Conservation (phyloP, 2,888 invertebrate genomes). For the Xanthia togata region DNA sequence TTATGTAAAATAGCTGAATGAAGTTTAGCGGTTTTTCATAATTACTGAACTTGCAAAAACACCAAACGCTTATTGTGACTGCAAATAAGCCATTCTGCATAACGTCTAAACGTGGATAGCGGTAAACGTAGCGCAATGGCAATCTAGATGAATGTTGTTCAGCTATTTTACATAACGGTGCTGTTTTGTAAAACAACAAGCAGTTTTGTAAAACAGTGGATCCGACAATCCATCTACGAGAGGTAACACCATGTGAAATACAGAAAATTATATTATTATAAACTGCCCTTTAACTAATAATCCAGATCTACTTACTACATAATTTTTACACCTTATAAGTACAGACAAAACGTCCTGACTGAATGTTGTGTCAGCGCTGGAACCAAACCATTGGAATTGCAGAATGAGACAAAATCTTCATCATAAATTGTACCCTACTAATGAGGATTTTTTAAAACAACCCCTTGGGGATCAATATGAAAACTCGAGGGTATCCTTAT, state of each 20-base stretch:
- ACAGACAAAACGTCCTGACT: not conserved
- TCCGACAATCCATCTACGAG: not conserved
- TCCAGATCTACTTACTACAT: not conserved
- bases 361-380: not conserved
- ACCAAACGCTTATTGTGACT: too few relatives aligned
- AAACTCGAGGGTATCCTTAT: conserved; percentile 10
- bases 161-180: not conserved
- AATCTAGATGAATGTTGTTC: not conserved
- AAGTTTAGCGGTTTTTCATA: too few relatives aligned
- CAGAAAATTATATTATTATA: not conserved
- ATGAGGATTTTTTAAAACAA: conserved; percentile 39
- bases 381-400: not conserved
- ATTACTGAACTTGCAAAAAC: too few relatives aligned
- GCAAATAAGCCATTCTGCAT: not conserved
- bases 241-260: not conserved
- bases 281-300: not conserved
- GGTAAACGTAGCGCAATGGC: not conserved
- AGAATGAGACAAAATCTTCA: conserved; percentile 22
- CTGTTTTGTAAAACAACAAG: not conserved
- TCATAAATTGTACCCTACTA: conserved; percentile 17
- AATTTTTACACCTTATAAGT: too few relatives aligned
- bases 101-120: not conserved
- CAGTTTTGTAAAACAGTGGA: not conserved
- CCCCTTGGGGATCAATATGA: conserved; percentile 24
- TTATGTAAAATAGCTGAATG: too few relatives aligned